Conservation (phyloP, 2,888 invertebrate genomes). For the Pinctada fucata region DNA sequence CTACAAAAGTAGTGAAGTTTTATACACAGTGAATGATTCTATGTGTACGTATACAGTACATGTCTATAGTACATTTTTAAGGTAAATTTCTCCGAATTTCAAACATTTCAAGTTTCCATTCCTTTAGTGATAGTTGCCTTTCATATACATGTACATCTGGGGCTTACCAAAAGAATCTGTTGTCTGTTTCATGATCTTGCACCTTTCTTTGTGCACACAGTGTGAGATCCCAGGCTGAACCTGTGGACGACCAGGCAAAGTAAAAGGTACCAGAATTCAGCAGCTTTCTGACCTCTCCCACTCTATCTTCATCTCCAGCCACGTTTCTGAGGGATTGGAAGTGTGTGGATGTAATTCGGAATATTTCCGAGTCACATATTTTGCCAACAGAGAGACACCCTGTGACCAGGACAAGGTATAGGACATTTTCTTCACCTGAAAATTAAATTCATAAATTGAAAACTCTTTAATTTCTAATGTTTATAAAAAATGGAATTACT, state of each 20-base stretch:
- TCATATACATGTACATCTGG: not conserved
- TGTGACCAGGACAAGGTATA: slow-evolving; percentile 94
- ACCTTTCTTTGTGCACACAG: slow-evolving; percentile 93
- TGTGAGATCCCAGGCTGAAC: slow-evolving; percentile 89
- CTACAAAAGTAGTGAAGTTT: too few species aligned
- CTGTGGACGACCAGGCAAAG: slow-evolving; percentile 88
- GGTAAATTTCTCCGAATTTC: too few species aligned
- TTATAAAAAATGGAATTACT: too few species aligned
- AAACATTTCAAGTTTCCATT: too few species aligned
- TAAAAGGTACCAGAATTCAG: slow-evolving; percentile 99
- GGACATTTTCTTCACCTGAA: slow-evolving; percentile 72
- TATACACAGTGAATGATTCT: too few species aligned
- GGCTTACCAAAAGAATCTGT: slow-evolving; percentile 94
- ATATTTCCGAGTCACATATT: slow-evolving; percentile 95
- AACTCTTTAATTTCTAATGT: too few species aligned
- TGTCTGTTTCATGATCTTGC: slow-evolving; percentile 89
- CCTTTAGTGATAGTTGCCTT: too few species aligned
- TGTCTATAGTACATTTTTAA: too few species aligned
- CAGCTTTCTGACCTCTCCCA: slow-evolving; percentile 84
- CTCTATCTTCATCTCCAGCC: slow-evolving; percentile 75
- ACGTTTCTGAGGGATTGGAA: slow-evolving; percentile 86
- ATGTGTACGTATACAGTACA: too few species aligned
- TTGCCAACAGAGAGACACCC: slow-evolving; percentile 98
- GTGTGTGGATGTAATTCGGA: slow-evolving; percentile 93
- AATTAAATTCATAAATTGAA: too few species aligned